Evolutionary conservation across 1,140 invertebrate genomes (phyloP), one percentile per base, ranked within the genome.

Genomic region (Ceratosolen solmsi): DNA sequence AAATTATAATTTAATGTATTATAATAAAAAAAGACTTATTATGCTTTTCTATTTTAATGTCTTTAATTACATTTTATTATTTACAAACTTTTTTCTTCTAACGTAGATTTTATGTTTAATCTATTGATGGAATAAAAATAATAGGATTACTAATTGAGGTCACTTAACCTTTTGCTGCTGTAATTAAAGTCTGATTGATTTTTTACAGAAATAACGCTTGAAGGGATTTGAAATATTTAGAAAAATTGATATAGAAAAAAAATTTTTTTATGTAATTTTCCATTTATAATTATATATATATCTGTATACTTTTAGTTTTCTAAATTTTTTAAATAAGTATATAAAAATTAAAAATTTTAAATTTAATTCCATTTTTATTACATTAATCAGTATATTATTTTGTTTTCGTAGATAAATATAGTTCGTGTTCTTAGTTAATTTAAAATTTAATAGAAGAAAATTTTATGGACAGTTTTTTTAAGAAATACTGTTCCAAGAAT

Each of bases 131-230:
- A 68, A 68, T 68, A 68, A 68, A 38, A 68, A 38, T n/a, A 38
- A 68, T 5, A 38, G 20, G 33, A 38, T 38, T 68, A 68, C 63
- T 68, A 68, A 68, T 68, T 68, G 38, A 13, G 33, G 5, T 5
- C 36, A n/a, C n/a, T 33, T 22, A n/a, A 68, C 20, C 38, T 38
- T 68, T 68, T 68, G 17, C 15, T 38, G 63, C 36, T 38, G 33
- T 68, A 68, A 68, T 68, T 68, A 38, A 68, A 17, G 63, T 38
- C 7, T 20, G 63, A 68, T 68, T 68, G 63, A 68, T 68, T 68
- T 68, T 68, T n/a, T 33, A 2, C 13, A 9, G 33, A 1, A 68
- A 38, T 13, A 1, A 63, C 30, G 17, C 33, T 33, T 63, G 3
- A 33, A 63, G 13, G 11, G 30, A 63, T 63, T 30, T 63, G 33